phyloP scores from a whole-genome alignment of 2,888 invertebrate species.

The Lagria hirta region DNA sequence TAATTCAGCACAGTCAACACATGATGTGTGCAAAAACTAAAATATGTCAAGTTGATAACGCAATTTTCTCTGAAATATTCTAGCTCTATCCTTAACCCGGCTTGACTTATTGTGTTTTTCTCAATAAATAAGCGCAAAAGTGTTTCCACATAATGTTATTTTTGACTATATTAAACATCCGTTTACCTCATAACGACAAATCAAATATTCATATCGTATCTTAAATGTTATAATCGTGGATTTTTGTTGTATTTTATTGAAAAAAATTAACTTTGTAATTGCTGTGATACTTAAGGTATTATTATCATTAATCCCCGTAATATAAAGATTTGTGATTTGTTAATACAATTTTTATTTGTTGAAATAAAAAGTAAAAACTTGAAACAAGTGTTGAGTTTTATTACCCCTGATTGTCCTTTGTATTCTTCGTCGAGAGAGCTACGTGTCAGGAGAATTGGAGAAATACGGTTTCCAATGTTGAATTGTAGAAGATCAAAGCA shows the following conservation, averaged over 20 bases:
- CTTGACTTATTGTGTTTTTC: not conserved
- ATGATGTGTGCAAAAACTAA: too few relatives aligned
- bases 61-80: too few relatives aligned
- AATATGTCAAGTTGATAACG: too few relatives aligned
- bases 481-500: too few relatives aligned
- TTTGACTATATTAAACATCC: slow-evolving; percentile 26
- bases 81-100: not conserved
- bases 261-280: slow-evolving; percentile 43
- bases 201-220: slow-evolving; percentile 45
- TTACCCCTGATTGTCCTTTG: too few relatives aligned
- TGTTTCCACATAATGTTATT: slow-evolving; percentile 1
- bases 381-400: too few relatives aligned
- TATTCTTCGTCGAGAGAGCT: too few relatives aligned
- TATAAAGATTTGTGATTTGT: slow-evolving; percentile 47
- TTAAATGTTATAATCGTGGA: slow-evolving; percentile 32
- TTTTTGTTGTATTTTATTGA: slow-evolving; percentile 31
- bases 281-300: slow-evolving; percentile 45
- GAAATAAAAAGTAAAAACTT: slow-evolving; percentile 25
- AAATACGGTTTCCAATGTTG: too few relatives aligned
- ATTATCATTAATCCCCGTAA: slow-evolving; percentile 41
- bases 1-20: too few relatives aligned
- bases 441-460: too few relatives aligned
- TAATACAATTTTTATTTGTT: slow-evolving; percentile 42
- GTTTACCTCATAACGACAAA: slow-evolving; percentile 44
- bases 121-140: not conserved